Conservation (phyloP, 2,888 invertebrate species). For the Cephus nigrinus region DNA sequence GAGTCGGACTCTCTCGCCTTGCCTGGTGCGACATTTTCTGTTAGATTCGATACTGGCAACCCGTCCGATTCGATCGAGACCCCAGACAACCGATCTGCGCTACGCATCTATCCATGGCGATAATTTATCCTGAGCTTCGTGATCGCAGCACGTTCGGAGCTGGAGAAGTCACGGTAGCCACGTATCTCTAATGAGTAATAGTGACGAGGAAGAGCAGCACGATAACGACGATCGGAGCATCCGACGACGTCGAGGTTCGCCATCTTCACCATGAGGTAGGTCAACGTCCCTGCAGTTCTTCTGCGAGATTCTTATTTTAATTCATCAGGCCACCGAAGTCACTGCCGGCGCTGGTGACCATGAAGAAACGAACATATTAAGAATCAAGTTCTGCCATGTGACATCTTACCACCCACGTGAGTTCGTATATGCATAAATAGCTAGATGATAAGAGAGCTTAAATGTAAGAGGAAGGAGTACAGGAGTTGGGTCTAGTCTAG, state of each 20-base stretch:
- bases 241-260: not conserved
- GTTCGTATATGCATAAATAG: not conserved
- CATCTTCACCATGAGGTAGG: not conserved
- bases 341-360: not conserved
- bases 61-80: conserved; percentile 3
- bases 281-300: not conserved
- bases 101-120: not conserved
- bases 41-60: conserved; percentile 6
- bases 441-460: not conserved
- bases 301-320: not conserved
- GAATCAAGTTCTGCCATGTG: not conserved
- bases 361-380: not conserved
- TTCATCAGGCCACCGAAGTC: not conserved
- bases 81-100: not conserved
- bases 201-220: not conserved
- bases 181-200: not conserved
- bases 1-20: conserved; percentile 23
- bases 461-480: not conserved
- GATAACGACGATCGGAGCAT: not conserved
- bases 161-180: not conserved
- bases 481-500: not conserved
- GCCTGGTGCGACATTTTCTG: conserved; percentile 5
- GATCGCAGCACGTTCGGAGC: not conserved
- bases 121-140: not conserved
- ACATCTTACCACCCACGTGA: not conserved